phyloP scores from a whole-genome alignment of 2,888 invertebrate genomes.

The Gerris lacustris region DNA sequence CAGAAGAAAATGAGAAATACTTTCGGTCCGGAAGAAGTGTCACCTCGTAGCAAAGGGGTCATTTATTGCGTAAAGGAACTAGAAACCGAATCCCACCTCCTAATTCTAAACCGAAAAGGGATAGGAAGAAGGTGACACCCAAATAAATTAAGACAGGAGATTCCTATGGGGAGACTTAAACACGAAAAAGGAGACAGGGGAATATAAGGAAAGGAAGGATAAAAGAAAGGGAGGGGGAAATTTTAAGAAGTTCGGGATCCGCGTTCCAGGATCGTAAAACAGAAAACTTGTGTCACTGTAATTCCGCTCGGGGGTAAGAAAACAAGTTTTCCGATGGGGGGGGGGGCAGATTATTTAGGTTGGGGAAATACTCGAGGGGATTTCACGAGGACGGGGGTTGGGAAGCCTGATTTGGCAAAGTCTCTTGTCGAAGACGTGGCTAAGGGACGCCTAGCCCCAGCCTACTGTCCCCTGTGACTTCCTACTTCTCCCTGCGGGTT shows the following conservation, averaged over 20 bases:
- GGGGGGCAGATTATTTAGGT: background rate
- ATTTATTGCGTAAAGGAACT: no score
- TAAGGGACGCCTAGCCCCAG: background rate
- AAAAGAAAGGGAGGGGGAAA: background rate
- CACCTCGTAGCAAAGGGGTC: no score
- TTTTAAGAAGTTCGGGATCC: background rate
- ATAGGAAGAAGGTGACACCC: no score
- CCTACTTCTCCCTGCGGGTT: background rate
- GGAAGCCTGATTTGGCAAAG: background rate
- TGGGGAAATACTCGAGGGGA: background rate
- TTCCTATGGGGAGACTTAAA: background rate
- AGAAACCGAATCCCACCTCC: no score
- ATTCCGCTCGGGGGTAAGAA: background rate
- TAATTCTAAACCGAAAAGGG: no score
- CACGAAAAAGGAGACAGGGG: background rate
- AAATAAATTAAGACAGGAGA: background rate
- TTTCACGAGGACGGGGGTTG: background rate
- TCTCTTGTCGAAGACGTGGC: background rate
- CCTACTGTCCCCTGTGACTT: background rate
- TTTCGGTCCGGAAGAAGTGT: no score
- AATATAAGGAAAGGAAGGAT: background rate
- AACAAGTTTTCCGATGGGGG: background rate
- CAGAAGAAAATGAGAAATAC: no score
- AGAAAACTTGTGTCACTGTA: background rate
- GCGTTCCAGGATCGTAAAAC: background rate